These are phyloP conservation scores for Leptura quadrifasciata DNA, from an alignment of 2,888 invertebrate species.

Conservation along the genomic window DNA sequence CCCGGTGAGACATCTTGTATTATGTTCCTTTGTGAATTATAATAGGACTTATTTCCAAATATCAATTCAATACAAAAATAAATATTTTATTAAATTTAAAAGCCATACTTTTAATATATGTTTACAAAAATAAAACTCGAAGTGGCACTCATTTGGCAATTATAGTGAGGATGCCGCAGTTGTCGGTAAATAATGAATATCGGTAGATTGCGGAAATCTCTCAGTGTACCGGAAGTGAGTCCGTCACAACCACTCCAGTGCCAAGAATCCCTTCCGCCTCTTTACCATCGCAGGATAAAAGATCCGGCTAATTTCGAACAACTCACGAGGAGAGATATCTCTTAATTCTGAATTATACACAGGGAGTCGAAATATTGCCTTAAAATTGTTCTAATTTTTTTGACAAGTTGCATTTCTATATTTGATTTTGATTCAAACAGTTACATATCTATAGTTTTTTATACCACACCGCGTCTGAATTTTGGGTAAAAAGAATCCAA, in stretches of 20 bases:
- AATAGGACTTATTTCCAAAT: too few relatives aligned
- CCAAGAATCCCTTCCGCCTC: constrained; percentile 67
- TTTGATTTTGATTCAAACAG: too few relatives aligned
- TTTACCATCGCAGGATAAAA: constrained; percentile 68
- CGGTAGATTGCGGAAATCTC: constrained; percentile 71
- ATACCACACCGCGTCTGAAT: too few relatives aligned
- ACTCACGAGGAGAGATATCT: constrained; percentile 28
- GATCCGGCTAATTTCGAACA: constrained; percentile 51
- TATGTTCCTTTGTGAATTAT: too few relatives aligned
- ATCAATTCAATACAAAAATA: too few relatives aligned
- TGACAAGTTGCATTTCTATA: too few relatives aligned
- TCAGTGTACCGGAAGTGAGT: constrained; percentile 69
- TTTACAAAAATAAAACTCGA: constrained; percentile 26
- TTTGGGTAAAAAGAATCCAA: too few relatives aligned
- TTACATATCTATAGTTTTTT: too few relatives aligned
- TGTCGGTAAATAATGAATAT: constrained; percentile 66
- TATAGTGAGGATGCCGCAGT: constrained; percentile 42
- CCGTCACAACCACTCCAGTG: constrained; percentile 68
- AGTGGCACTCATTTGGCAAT: constrained; percentile 34
- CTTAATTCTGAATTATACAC: constrained; percentile 1
- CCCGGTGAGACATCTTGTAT: too few relatives aligned
- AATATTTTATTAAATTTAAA: too few relatives aligned
- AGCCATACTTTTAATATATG: background rate
- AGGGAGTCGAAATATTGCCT: background rate
- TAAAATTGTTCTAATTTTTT: too few relatives aligned